Evolutionary conservation across 2,113 vertebrate genomes (phyloP), one percentile per base, ranked within the genome.

Genomic region (Falcunculus frontatus): DNA sequence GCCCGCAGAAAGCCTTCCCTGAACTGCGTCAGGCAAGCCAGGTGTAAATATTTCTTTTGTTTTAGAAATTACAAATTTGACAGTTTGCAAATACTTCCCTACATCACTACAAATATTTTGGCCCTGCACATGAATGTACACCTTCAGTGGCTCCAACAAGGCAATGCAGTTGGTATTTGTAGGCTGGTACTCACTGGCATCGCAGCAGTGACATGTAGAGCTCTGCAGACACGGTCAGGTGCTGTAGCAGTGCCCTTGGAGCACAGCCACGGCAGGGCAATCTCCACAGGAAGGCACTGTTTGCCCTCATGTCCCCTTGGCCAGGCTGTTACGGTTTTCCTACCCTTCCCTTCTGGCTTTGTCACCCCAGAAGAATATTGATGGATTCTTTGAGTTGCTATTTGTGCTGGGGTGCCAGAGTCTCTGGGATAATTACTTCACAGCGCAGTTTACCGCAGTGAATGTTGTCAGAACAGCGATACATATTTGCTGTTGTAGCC

Each of bases 381-480:
- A 75, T 94, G 72, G 39, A 77, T 89, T 84, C 39, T 86, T 81
- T 86, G 89, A 77, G 73, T 70, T 57, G 50, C 25, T 77, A 0
- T 85, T 93, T 91, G 67, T 91, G 86, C 55, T n/a, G 23, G 19
- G 33, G 46, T 90, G 75, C 67, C 42, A 55, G 55, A 62, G 35
- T 67, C 52, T 78, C 47, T 29, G 50, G 25, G 59, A 83, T 93
- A 93, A 91, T 73, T 80, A 47, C 39, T 67, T 88, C 72, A 27
- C 78, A 75, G 47, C 2, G 1, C 41, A 91, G 50, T 83, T 95
- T 90, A 74, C 64, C 2, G 4, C 64, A 15, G 94, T 70, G 85
- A 82, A 46, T 4, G 5, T 14, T 93, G 87, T 93, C 68, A 93
- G 85, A 96, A 90, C 60, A 86, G 82, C 5, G 1, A 84, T 90